phyloP scores from a whole-genome alignment of 2,888 invertebrate genomes.

The Yponomeuta evonymella region DNA sequence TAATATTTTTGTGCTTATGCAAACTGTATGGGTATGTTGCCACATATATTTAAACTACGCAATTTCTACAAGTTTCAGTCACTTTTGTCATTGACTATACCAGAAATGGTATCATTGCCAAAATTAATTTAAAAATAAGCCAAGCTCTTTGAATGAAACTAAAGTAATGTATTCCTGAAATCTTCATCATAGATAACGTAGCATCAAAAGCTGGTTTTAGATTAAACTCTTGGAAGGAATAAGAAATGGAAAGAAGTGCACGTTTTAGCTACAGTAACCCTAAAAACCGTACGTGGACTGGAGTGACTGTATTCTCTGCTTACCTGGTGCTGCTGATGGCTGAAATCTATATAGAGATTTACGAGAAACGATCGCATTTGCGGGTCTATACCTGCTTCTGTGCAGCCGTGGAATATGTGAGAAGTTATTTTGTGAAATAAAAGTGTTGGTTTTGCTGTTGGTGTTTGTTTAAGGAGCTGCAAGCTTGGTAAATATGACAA shows the following conservation, averaged over 20 bases:
- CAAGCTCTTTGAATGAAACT: background rate
- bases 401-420: background rate
- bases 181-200: too few species aligned
- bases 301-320: slow-evolving; percentile 59
- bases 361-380: slow-evolving; percentile 50
- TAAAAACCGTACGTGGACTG: slow-evolving; percentile 48
- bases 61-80: background rate
- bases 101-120: background rate
- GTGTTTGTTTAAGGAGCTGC: too few species aligned
- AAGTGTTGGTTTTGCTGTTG: background rate
- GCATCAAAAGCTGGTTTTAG: too few species aligned
- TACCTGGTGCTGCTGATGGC: slow-evolving; percentile 55
- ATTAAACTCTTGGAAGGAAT: too few species aligned
- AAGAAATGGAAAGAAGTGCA: slow-evolving; percentile 42
- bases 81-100: background rate
- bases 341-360: slow-evolving; percentile 57
- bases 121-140: background rate
- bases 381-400: slow-evolving; percentile 34
- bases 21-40: background rate
- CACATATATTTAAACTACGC: background rate
- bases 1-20: background rate
- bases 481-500: too few species aligned
- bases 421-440: background rate
- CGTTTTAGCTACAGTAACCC: slow-evolving; percentile 47
- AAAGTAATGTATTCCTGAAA: too few species aligned